Percentiles rank a stretch among this genome's conserved stretches.
Conservation (phyloP, 2,888 invertebrate genomes). For the Icerya purchasi region DNA sequence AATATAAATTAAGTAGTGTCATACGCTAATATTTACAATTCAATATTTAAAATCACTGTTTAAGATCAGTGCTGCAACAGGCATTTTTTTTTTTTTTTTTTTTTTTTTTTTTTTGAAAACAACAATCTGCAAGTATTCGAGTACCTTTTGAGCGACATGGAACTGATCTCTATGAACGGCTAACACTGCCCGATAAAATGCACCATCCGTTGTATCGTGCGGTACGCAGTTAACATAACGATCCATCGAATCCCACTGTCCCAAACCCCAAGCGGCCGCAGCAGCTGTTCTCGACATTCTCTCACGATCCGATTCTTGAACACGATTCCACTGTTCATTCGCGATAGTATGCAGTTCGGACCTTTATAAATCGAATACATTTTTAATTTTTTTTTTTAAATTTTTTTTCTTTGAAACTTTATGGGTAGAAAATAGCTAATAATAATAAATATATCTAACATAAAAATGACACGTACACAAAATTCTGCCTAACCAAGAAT, state of each 20-base stretch:
- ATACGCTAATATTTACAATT: too few species aligned
- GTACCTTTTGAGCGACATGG: constrained; percentile 23
- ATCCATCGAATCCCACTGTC: constrained; percentile 85
- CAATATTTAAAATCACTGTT: too few species aligned
- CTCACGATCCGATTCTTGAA: constrained; percentile 32
- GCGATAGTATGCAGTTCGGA: constrained; percentile 60
- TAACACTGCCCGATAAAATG: constrained; percentile 84
- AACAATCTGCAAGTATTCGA: constrained; percentile 20
- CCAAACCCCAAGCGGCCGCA: constrained; percentile 87
- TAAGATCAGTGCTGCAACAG: too few species aligned
- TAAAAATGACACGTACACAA: too few species aligned
- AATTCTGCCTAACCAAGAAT: too few species aligned
- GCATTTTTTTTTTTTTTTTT: too few species aligned
- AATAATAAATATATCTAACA: too few species aligned
- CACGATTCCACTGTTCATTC: constrained; percentile 43
- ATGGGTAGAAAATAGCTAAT: too few species aligned
- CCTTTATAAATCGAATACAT: not conserved
- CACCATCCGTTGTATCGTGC: constrained; percentile 81
- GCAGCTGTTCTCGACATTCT: constrained; percentile 75
- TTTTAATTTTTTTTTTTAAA: not conserved
- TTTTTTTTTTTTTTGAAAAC: too few species aligned
- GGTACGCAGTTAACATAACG: constrained; percentile 76
- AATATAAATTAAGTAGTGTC: too few species aligned
- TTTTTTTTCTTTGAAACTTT: too few species aligned
- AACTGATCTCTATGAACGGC: constrained; percentile 65